Evolutionary conservation across 2,888 invertebrate species (phyloP).

Genomic region (Tribolium freemani): DNA sequence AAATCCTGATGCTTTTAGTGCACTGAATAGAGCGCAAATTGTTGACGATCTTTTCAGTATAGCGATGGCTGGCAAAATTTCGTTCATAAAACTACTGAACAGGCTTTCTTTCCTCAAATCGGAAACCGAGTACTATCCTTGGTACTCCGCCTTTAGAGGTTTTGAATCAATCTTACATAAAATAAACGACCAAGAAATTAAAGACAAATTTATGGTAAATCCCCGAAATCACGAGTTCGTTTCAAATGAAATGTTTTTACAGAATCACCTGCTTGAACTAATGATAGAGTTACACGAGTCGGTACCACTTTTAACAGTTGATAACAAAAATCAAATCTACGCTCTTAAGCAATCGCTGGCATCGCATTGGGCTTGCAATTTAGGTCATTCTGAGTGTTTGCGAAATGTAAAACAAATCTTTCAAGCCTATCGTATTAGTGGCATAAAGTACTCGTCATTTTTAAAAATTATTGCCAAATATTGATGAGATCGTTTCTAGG

Average conservation of each 20-base stretch:
- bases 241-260: not conserved
- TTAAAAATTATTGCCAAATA: no score
- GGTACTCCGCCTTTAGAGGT: conserved; percentile 70
- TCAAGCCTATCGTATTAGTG: not conserved
- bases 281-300: not conserved
- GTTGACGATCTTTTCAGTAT: conserved; percentile 83
- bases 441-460: not conserved
- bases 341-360: not conserved
- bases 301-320: not conserved
- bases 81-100: not conserved
- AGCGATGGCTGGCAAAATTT: conserved; percentile 72
- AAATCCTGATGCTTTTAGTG: not conserved
- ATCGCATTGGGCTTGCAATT: not conserved
- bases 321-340: not conserved
- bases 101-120: conserved; percentile 69
- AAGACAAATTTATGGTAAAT: not conserved
- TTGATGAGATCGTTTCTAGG: not conserved
- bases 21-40: conserved; percentile 69
- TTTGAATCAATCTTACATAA: conserved; percentile 21
- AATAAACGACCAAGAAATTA: not conserved
- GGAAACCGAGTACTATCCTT: conserved; percentile 81
- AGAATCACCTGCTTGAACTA: conserved; percentile 1
- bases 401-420: not conserved
- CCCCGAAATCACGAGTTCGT: no score
- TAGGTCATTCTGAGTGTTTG: not conserved